Base-by-base conservation (phyloP, 2,888 invertebrate species). In the Aspidiotus destructor region DNA sequence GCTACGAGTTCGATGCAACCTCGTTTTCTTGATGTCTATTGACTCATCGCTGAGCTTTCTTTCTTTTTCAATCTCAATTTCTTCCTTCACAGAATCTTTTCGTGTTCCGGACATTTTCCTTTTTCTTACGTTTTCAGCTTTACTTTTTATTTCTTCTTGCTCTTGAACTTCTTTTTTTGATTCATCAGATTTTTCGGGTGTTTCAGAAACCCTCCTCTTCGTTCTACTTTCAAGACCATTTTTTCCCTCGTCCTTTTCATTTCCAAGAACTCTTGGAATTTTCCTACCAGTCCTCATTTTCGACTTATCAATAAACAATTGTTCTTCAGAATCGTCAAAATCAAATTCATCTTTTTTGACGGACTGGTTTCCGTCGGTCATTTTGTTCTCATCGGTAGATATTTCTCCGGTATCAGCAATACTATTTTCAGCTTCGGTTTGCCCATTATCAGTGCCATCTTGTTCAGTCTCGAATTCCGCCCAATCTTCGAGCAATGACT, bases 311-410 rank as follows among this genome's bases (percentile, higher is more conserved):
- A 63, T 70, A 28, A 65, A 60, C 52, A 65, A 17, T 69, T 76
- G 77, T 73, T 76, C 75, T 68, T 78, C 76, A 44, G 76, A 75
- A 72, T 78, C 78, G 72, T 86, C 85, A 75, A 89, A 89, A 76
- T 90, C 89, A 75, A 89, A 90, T 75, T 89, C 89, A 0, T 87
- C 86, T 65, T 81, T 78, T 72, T 81, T 77, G n/a, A 48, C 48
- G 2, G 48, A n/a, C 10, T 48, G 10, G 11, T 48, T 48, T 28
- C 62, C 77, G 81, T 68, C 69, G 8, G 69, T 53, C n/a, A 78
- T 71, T 69, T 62, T 9, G 41, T 62, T 44, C 60, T 68, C 48
- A 69, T 69, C 54, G 44, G 60, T 60, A 42, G 53, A 60, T 62
- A 70, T 15, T 41, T 55, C 69, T 17, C 63, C 60, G 28, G 70